Base-by-base conservation (phyloP, 2,113 vertebrate species). In the Calyptommatus sinebrachiatus region DNA sequence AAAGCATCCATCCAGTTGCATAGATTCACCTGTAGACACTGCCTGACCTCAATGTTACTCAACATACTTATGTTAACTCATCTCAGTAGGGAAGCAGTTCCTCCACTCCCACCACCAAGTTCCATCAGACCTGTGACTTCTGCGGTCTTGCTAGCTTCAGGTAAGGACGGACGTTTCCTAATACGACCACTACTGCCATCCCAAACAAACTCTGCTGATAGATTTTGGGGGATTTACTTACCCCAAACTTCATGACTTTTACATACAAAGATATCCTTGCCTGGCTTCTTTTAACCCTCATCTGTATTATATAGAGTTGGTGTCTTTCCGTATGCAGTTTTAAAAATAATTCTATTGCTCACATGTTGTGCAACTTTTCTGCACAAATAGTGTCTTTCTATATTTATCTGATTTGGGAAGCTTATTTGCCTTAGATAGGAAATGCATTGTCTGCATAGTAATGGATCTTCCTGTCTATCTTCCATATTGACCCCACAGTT, bases 91-190 rank as follows among this genome's bases (percentile, higher is more conserved):
- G 91, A 81, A 82, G 61, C 73, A 0, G 92, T 95, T 41, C 95
- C 95, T 1, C 94, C 96, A 0, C 95, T 95, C 0, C 95, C 94
- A 0, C 95, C 94, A 0, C 94, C 91, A 48, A 95, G 93, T 0
- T 92, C 94, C 76, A 92, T 93, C 0, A 90, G 89, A 46, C 95
- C 94, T 0, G 94, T 94, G 77, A 93, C 94, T 83, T 89, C 85
- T 0, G 80, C 87, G 0, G 6, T 96, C 12, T 90, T 83, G 0
- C 91, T 95, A 0, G 91, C 94, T 78, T 84, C 93, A 77, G 96
- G 96, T 97, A 92, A 88, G 86, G 26, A 12, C 21, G 8, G 4
- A 31, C 6, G 35, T 0, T 28, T 66, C 65, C 20, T 7, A 45
- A 14, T 10, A 71, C 14, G 22, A 1, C 29, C 48, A 28, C 11